These are phyloP conservation scores for Opisthograptis luteolata DNA, from an alignment of 2,888 invertebrate genomes.

Conservation along the genomic window DNA sequence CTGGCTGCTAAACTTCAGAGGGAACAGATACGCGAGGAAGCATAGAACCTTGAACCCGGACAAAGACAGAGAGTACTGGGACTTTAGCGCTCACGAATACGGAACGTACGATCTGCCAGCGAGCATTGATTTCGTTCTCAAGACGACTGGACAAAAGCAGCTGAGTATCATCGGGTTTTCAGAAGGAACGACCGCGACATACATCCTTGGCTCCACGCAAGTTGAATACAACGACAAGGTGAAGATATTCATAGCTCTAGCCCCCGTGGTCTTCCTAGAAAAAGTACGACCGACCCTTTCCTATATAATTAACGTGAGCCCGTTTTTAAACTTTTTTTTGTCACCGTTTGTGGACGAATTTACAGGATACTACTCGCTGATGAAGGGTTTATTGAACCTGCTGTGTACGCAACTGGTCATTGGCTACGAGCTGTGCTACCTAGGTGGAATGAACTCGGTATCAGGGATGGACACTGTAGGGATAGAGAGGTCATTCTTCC, in stretches of 20 bases:
- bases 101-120: slow-evolving; percentile 87
- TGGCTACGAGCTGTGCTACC: slow-evolving; percentile 43
- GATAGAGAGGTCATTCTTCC: slow-evolving; percentile 46
- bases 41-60: slow-evolving; percentile 70
- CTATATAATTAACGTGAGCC: slow-evolving; percentile 26
- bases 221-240: slow-evolving; percentile 85
- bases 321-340: slow-evolving; percentile 32
- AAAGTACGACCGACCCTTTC: slow-evolving; percentile 21
- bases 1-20: slow-evolving; percentile 58
- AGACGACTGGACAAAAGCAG: slow-evolving; percentile 71
- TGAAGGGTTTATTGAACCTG: slow-evolving; percentile 35
- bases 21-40: slow-evolving; percentile 76
- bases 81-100: slow-evolving; percentile 82
- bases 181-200: slow-evolving; percentile 84
- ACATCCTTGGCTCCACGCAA: slow-evolving; percentile 71
- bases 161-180: slow-evolving; percentile 88
- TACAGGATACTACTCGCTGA: slow-evolving; percentile 33
- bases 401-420: slow-evolving; percentile 36
- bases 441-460: slow-evolving; percentile 35
- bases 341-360: slow-evolving; percentile 37
- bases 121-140: slow-evolving; percentile 62
- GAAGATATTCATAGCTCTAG: slow-evolving; percentile 44
- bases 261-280: slow-evolving; percentile 34
- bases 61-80: slow-evolving; percentile 77
- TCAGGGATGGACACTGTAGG: slow-evolving; percentile 40